phyloP scores from a whole-genome alignment of 2,888 invertebrate species.

The Sipha maydis region DNA sequence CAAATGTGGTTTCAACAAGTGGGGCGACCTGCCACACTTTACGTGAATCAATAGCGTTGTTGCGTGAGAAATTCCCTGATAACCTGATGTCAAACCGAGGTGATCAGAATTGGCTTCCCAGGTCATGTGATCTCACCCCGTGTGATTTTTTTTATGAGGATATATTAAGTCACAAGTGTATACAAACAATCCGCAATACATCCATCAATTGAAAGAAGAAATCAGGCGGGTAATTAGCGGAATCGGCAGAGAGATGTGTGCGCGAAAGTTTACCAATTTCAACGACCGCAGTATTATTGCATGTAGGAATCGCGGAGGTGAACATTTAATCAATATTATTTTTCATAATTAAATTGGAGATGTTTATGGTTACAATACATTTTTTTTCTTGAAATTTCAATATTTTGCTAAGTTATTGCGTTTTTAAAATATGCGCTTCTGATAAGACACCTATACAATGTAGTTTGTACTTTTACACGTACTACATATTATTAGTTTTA shows the following conservation, averaged over 20 bases:
- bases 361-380: background rate
- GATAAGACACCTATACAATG: background rate
- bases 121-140: constrained; percentile 6
- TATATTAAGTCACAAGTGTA: background rate
- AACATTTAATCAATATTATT: constrained; percentile 1
- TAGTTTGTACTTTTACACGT: too few relatives aligned
- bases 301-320: constrained; percentile 2
- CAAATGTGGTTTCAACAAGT: too few relatives aligned
- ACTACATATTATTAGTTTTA: too few relatives aligned
- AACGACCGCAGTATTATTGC: constrained; percentile 2
- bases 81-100: too few relatives aligned
- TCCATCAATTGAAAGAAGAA: constrained; percentile 9
- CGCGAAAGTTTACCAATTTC: background rate
- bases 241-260: background rate
- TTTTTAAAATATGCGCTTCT: constrained; percentile 30
- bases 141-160: background rate
- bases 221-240: constrained; percentile 7
- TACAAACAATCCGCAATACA: background rate
- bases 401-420: background rate
- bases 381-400: background rate
- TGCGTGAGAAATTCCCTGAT: too few relatives aligned
- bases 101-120: background rate
- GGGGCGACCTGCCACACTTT: too few relatives aligned
- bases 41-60: too few relatives aligned
- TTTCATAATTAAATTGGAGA: background rate